A percentile compares a stretch with the other conserved stretches of the same genome.
These are phyloP conservation scores for Syngnathus acus DNA, from an alignment of 2,797 vertebrate genomes.

Conservation along the genomic window DNA sequence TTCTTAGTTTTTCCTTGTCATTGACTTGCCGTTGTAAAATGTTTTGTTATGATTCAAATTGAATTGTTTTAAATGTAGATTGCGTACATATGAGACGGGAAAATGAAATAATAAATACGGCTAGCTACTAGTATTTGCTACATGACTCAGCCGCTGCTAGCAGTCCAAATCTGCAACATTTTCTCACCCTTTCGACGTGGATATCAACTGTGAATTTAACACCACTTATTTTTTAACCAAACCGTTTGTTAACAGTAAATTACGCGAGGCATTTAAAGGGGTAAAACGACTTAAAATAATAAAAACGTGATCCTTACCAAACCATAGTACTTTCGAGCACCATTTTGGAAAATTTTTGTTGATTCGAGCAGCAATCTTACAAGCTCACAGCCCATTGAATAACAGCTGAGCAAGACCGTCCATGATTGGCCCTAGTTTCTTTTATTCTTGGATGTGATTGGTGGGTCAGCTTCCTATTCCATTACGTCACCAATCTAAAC, in stretches of 20 bases:
- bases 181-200: background rate
- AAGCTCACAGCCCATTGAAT: conserved; percentile 63
- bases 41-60: background rate
- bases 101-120: background rate
- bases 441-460: too few relatives aligned
- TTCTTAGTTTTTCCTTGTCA: background rate
- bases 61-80: background rate
- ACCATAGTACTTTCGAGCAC: conserved; percentile 96
- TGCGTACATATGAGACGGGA: background rate
- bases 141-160: conserved; percentile 1
- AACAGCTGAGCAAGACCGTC: conserved; percentile 18
- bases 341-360: conserved; percentile 81
- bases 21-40: background rate
- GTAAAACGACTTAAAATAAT: background rate
- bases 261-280: background rate
- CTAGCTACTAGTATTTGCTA: conserved; percentile 4
- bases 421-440: too few relatives aligned
- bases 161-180: background rate
- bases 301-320: conserved; percentile 75
- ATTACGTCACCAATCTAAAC: background rate
- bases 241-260: background rate
- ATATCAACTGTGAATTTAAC: background rate
- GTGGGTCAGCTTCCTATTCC: background rate
- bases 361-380: conserved; percentile 15
- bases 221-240: background rate